A percentile compares a stretch with the other conserved stretches of the same genome.
Conservation (phyloP, 2,113 vertebrate species). For the Myrmecophaga tridactyla region DNA sequence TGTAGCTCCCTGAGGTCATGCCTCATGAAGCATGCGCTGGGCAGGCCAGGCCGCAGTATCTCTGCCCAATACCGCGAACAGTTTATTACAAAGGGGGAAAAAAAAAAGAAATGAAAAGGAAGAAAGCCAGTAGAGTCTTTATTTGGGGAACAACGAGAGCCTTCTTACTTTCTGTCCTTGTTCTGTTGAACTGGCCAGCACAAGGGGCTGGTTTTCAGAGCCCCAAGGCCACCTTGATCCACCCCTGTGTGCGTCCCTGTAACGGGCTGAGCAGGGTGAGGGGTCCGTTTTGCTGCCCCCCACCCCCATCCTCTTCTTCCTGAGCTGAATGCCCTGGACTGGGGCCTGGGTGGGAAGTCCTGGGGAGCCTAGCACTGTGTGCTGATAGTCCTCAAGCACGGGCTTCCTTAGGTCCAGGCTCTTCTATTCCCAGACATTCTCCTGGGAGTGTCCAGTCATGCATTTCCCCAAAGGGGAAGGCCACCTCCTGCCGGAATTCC, state of each 20-base stretch:
- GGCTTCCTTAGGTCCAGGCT: no score
- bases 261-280: not conserved
- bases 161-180: not conserved
- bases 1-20: not conserved
- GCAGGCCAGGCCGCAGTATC: not conserved
- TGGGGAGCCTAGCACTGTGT: not conserved
- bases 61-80: not conserved
- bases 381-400: not conserved
- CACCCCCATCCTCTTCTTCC: no score
- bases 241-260: not conserved
- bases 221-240: not conserved
- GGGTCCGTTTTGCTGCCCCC: not conserved
- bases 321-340: no score
- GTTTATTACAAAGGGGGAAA: conserved; percentile 20
- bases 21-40: not conserved
- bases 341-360: not conserved
- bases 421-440: no score
- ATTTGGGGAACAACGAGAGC: not conserved
- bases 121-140: not conserved
- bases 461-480: not conserved
- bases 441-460: no score
- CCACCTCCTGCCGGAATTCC: not conserved
- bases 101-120: not conserved
- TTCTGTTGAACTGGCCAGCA: not conserved
- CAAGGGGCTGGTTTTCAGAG: not conserved